phyloP scores from a whole-genome alignment of 2,888 invertebrate species.

The Ctena decussata region DNA sequence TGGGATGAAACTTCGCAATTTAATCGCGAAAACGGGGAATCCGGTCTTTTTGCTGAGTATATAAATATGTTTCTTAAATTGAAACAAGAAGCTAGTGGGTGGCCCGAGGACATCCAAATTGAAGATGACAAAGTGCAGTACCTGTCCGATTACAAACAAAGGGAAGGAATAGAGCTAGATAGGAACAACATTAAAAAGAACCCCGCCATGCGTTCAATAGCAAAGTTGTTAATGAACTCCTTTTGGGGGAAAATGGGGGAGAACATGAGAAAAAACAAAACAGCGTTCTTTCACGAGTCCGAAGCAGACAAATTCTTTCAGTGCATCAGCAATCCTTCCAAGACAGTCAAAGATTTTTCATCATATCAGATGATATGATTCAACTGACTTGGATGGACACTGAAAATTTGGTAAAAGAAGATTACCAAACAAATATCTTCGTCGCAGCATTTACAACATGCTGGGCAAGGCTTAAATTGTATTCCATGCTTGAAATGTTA shows the following conservation, averaged over 20 bases:
- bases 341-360: slow-evolving; percentile 29
- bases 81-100: too few species aligned
- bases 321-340: slow-evolving; percentile 4
- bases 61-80: too few species aligned
- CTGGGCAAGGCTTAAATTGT: slow-evolving; percentile 46
- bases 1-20: too few species aligned
- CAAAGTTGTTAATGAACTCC: slow-evolving; percentile 24
- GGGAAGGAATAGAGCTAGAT: not conserved
- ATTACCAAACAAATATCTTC: slow-evolving; percentile 34
- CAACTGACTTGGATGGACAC: slow-evolving; percentile 44
- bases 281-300: not conserved
- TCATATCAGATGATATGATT: slow-evolving; percentile 17
- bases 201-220: not conserved
- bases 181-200: not conserved
- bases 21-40: too few species aligned
- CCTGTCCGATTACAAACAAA: not conserved
- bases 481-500: slow-evolving; percentile 32
- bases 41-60: too few species aligned
- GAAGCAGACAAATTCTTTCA: slow-evolving; percentile 25
- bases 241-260: slow-evolving; percentile 22
- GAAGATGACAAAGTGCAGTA: not conserved
- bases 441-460: slow-evolving; percentile 41
- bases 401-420: slow-evolving; percentile 24
- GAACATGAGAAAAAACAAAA: not conserved
- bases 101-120: too few species aligned